These are phyloP conservation scores for Seriola rivoliana DNA, from an alignment of 2,113 vertebrate genomes.

Conservation along the genomic window DNA sequence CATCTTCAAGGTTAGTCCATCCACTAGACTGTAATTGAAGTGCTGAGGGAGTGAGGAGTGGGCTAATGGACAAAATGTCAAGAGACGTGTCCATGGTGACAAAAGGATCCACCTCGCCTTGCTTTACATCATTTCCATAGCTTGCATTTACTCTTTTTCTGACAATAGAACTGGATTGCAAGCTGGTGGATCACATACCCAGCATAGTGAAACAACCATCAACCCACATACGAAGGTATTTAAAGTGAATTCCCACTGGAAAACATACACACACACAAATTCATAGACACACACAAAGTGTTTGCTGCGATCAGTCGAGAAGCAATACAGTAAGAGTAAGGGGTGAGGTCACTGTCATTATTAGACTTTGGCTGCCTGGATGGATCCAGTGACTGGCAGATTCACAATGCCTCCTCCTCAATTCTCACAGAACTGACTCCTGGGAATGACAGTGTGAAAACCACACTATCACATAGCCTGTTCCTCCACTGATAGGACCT, in stretches of 20 bases:
- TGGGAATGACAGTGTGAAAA: conserved; percentile 56
- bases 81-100: conserved; percentile 36
- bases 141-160: conserved; percentile 38
- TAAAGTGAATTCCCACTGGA: conserved; percentile 7
- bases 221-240: conserved; percentile 11
- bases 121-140: conserved; percentile 55
- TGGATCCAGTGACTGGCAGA: conserved; percentile 52
- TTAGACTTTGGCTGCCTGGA: conserved; percentile 58
- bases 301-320: conserved; percentile 48
- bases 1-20: conserved; percentile 39
- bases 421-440: conserved; percentile 61
- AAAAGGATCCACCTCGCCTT: conserved; percentile 50
- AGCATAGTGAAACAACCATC: conserved; percentile 29
- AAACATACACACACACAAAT: conserved; percentile 3
- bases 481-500: conserved; percentile 66
- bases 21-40: conserved; percentile 39
- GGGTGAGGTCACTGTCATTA: conserved; percentile 69
- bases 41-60: conserved; percentile 1
- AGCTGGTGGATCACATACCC: conserved; percentile 27
- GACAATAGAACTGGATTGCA: conserved; percentile 37
- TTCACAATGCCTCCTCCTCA: conserved; percentile 66
- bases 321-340: conserved; percentile 54
- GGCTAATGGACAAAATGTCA: conserved; percentile 35
- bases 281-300: conserved; percentile 1
- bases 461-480: conserved; percentile 57